Base-by-base conservation (phyloP, 1,140 invertebrate species). In the Ips nitidus region DNA sequence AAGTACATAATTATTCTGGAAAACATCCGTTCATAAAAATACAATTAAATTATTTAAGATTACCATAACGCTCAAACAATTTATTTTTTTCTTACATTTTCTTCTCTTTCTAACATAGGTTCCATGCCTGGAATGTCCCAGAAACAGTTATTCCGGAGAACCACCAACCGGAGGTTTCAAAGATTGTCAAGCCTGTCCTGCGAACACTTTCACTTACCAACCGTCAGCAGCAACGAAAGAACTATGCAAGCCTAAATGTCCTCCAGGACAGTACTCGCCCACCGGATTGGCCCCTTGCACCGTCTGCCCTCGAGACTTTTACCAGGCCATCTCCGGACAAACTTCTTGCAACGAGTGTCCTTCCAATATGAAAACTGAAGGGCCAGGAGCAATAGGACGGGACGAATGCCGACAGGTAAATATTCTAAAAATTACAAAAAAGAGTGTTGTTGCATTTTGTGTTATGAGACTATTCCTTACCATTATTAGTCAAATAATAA, bases 211-310 rank as follows among this genome's bases (percentile, higher is more conserved):
- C 75, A 98, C 95, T 0, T 97, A 95, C 78, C 94, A 97, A 80
- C 93, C 95, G 8, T 90, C 95, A 4, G 93, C 97, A 5, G 87
- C 91, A 43, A 88, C 89, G 52, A 89, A 88, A 78, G 91, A 95
- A 71, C 83, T 87, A 66, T 99, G 98, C 81, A 88, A 94, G 83
- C 87, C 90, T 6, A 94, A 95, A 80, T 99, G 98, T 82, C 83
- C 88, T n/a, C 87, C 94, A 0, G 98, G 98, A 68, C 89, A 89
- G 75, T 98, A 98, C 78, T 98, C 97, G 0, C 90, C 93, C 47
- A 98, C 95, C 6, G 97, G 98, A 5, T 80, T 99, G 7, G 91
- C 96, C 4, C 97, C 97, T 0, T 99, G 98, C 81, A 93, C 94
- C 39, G 87, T 92, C 40, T 99, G 98, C 79, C 97, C 98, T 0